phyloP scores from a whole-genome alignment of 1,140 invertebrate genomes.

The Vanessa atalanta region DNA sequence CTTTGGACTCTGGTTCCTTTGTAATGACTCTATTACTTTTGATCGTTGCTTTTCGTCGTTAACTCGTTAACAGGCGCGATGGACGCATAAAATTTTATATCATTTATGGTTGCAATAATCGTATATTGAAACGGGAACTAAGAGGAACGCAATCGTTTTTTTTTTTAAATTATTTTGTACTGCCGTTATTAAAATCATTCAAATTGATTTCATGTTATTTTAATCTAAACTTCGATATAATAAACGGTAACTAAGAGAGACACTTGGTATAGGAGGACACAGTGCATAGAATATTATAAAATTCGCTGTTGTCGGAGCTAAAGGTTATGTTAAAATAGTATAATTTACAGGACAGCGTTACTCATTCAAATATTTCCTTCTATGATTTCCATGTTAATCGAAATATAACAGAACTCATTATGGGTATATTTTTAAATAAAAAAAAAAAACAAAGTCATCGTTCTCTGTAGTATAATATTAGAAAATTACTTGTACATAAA shows the following conservation, averaged over 20 bases:
- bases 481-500: no score
- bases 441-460: no score
- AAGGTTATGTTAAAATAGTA: no score
- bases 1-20: slow-evolving; percentile 2
- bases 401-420: no score
- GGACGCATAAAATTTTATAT: slow-evolving; percentile 27
- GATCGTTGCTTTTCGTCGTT: slow-evolving; percentile 15
- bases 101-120: slow-evolving; percentile 24
- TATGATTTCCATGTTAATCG: no score
- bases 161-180: background rate
- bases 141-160: slow-evolving; percentile 19
- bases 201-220: background rate
- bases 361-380: no score
- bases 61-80: slow-evolving; percentile 25
- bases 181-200: background rate
- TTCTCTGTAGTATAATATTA: no score
- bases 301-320: no score
- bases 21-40: slow-evolving; percentile 18
- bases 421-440: no score
- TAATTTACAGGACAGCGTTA: no score
- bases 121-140: slow-evolving; percentile 10
- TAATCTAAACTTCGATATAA: background rate
- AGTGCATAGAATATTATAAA: no score
- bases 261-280: no score
- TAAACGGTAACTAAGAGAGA: background rate